Evolutionary conservation across 1,140 invertebrate species (phyloP), one percentile per base, ranked within the genome.

Genomic region (Drosophila seguyi): DNA sequence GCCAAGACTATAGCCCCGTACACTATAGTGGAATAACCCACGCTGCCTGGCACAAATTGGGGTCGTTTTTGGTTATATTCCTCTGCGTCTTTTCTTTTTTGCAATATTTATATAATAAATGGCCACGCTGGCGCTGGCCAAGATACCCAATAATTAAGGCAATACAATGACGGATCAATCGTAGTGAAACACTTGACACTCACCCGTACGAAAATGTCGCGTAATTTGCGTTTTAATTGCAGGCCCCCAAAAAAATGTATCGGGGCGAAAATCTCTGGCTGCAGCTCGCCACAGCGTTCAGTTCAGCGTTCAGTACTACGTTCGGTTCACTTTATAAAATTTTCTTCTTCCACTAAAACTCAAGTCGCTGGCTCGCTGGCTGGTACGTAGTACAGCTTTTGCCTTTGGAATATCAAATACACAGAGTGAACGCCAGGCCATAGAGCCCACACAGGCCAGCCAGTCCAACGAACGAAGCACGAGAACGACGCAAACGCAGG

Each of bases 341-440:
- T 88, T 90, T 55, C 52, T 88, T 88, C 85, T 88, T 90, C 77
- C 73, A 84, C 84, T 85, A 90, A 88, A 81, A 79, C 81, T 72
- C 81, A 81, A 88, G 84, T 81, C 81, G 66, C 62, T 48, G 38
- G 39, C 38, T 72, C 18, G 50, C 50, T 36, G 18, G 31, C 50
- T 53, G 50, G 74, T 77, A 77, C 68, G 61, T 80, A 73, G 83
- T 90, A 80, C 84, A 86, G 83, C 83, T 84, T 80, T 88, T 88
- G 84, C 84, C 84, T 88, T 88, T 88, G 84, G 85, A 88, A 88
- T 90, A 88, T 88, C 84, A 87, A 87, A 87, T 87, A 87, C 84
- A 87, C 84, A 81, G 85, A 90, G 87, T 74, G 84, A 88, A 81
- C 72, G 76, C 83, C 77, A 86, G 72, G 72, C 55, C 72, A 75